A percentile compares a stretch with the other conserved stretches of the same genome.
These are phyloP conservation scores for Harpalus rufipes DNA, from an alignment of 2,888 invertebrate genomes.

Conservation along the genomic window DNA sequence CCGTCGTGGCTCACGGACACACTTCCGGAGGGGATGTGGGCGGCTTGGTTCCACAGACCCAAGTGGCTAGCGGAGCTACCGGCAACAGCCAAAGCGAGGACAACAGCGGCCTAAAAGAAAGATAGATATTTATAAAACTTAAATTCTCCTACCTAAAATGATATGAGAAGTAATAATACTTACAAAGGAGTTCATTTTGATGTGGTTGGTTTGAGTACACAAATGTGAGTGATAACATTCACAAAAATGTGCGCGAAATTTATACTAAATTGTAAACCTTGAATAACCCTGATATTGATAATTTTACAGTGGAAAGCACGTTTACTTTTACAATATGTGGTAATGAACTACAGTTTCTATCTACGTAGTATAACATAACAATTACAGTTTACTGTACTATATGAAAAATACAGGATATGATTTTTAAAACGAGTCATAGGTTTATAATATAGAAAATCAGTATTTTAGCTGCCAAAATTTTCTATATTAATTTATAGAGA, in stretches of 20 bases:
- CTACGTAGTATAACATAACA: no score
- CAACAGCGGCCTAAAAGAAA: constrained; percentile 34
- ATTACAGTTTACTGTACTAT: no score
- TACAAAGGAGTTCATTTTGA: constrained; percentile 24
- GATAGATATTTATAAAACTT: background rate
- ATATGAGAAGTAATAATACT: background rate
- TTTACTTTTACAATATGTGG: constrained; percentile 14
- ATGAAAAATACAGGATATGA: no score
- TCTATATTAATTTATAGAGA: no score
- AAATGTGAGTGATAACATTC: constrained; percentile 11
- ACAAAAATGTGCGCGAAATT: background rate
- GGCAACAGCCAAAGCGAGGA: constrained; percentile 56
- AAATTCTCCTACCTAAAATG: background rate
- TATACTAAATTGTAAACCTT: constrained; percentile 10
- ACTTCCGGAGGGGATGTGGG: constrained; percentile 18
- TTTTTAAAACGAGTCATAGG: no score
- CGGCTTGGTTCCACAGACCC: constrained; percentile 35
- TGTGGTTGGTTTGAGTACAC: constrained; percentile 8
- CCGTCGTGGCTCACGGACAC: no score
- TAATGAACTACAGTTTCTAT: background rate
- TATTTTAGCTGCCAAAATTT: no score
- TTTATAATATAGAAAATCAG: no score
- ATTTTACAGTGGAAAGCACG: background rate
- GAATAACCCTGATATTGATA: background rate
- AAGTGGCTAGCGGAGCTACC: constrained; percentile 45